phyloP scores from a whole-genome alignment of 2,797 vertebrate species.

The Enteromius afrohamiltoni region DNA sequence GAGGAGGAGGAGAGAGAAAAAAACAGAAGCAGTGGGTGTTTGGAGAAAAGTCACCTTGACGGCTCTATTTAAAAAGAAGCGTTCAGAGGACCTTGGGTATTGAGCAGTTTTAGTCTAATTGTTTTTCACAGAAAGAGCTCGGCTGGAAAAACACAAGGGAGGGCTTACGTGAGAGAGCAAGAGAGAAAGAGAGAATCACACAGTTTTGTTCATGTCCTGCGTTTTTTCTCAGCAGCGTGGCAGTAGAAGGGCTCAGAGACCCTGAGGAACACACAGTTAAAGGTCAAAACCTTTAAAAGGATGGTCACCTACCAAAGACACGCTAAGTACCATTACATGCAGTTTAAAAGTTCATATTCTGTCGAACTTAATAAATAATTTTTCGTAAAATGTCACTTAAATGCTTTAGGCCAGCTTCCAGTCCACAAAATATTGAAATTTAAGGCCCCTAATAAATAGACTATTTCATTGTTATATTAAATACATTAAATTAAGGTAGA shows the following conservation, averaged over 20 bases:
- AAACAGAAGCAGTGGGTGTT: slow-evolving; percentile 49
- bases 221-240: slow-evolving; percentile 8
- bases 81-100: slow-evolving; percentile 52
- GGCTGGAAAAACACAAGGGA: slow-evolving; percentile 46
- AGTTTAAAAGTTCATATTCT: slow-evolving; percentile 15
- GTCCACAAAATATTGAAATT: neutral
- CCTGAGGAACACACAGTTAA: slow-evolving; percentile 22
- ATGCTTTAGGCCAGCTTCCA: neutral
- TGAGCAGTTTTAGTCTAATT: slow-evolving; percentile 58
- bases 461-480: neutral
- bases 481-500: neutral
- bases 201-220: slow-evolving; percentile 40
- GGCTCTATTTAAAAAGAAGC: slow-evolving; percentile 54
- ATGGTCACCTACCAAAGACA: slow-evolving; percentile 24
- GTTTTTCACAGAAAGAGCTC: slow-evolving; percentile 50
- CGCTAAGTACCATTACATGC: neutral
- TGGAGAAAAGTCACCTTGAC: slow-evolving; percentile 56
- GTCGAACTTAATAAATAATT: neutral
- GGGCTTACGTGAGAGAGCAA: slow-evolving; percentile 30
- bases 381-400: slow-evolving; percentile 6
- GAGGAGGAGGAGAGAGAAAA: neutral
- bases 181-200: slow-evolving; percentile 29
- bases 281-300: slow-evolving; percentile 24
- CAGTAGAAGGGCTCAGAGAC: slow-evolving; percentile 8
- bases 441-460: neutral